Base-by-base conservation (phyloP, 2,888 invertebrate genomes). In the Vandiemenella viatica region DNA sequence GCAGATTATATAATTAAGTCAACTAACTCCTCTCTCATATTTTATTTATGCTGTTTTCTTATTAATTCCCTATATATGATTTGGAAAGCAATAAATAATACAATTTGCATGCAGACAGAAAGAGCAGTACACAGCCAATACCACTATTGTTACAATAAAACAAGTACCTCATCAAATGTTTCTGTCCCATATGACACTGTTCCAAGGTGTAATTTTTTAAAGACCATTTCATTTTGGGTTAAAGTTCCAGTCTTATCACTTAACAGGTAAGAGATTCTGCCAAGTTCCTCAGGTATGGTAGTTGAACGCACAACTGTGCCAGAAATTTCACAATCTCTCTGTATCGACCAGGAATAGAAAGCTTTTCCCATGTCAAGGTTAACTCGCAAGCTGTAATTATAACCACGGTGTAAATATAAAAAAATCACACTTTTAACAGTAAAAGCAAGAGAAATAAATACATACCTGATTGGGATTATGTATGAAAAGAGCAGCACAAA, bases 351-450 rank as follows among this genome's bases (percentile, higher is more conserved):
- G 0, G 97, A 91, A 67, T 97, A 99, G 63, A 87, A 93, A 0
- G 88, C 85, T 69, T 99, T 98, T 1, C 96, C 97, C 89, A 99
- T 91, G 62, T 98, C 98, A 58, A 98, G 73, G 70, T 99, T 99
- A 1, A 99, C 97, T 54, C 98, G 75, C 61, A 98, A 77, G 70
- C 96, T 95, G 65, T 46, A 42, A 46, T 46, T 16, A 46, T 17
- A 16, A 45, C n/a, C n/a, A n/a, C n/a, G n/a, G 18, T 40, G 17
- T 10, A n/a, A 13, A 13, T 20, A 17, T 13, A 5, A 17, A 2
- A 17, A 40, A 8, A 4, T 17, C 8, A 32, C 32, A 32, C 13
- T 1, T 32, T 10, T n/a, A 32, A 32, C n/a, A 32, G 13, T 32
- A 1, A 32, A 32, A 1, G n/a, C n/a, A 13, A 13, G 32, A 13